A percentile compares a stretch with the other conserved stretches of the same genome.
Evolutionary conservation across 2,797 vertebrate genomes (phyloP).

Genomic region (Choloepus didactylus): DNA sequence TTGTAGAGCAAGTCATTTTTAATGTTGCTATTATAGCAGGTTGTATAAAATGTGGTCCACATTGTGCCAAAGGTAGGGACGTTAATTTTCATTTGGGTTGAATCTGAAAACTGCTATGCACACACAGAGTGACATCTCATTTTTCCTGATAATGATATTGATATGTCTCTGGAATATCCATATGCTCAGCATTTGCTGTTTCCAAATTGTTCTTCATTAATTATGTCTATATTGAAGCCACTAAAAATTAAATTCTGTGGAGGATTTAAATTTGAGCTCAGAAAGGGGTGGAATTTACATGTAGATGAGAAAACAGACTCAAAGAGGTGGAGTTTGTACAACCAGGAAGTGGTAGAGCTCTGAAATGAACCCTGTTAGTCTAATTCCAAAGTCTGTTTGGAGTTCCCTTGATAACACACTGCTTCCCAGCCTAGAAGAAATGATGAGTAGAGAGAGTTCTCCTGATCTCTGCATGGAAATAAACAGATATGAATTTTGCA

Average conservation of each 20-base stretch:
- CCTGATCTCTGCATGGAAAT: not conserved
- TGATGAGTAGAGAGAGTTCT: not conserved
- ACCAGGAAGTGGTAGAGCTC: not conserved
- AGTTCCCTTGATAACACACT: not conserved
- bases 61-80: slow-evolving; percentile 64
- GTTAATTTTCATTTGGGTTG: slow-evolving; percentile 82
- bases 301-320: not conserved
- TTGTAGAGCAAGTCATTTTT: not conserved
- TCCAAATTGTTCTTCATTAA: slow-evolving; percentile 81
- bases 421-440: not conserved
- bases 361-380: not conserved
- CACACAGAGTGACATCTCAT: slow-evolving; percentile 81
- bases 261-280: slow-evolving; percentile 68
- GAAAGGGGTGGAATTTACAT: not conserved
- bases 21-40: slow-evolving; percentile 28
- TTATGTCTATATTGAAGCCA: slow-evolving; percentile 75
- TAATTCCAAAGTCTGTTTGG: not conserved
- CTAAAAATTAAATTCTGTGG: slow-evolving; percentile 72
- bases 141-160: slow-evolving; percentile 85
- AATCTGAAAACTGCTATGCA: slow-evolving; percentile 71
- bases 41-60: slow-evolving; percentile 66
- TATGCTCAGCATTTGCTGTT: slow-evolving; percentile 82
- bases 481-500: not conserved
- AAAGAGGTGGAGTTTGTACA: not conserved
- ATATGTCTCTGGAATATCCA: slow-evolving; percentile 78